phyloP scores from a whole-genome alignment of 1,140 invertebrate genomes.

The Maconellicoccus hirsutus region DNA sequence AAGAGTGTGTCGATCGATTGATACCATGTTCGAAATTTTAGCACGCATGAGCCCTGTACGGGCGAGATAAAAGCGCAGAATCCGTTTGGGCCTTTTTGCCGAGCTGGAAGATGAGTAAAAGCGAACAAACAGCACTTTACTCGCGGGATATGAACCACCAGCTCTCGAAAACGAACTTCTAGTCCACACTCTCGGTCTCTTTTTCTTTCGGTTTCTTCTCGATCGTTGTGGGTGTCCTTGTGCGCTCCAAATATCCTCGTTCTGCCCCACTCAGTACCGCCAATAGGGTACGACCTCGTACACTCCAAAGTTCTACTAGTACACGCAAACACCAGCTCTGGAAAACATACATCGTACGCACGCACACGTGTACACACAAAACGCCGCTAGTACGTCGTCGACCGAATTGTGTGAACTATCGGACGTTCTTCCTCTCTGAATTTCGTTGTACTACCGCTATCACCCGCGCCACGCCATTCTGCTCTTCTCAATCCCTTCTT shows the following conservation, averaged over 20 bases:
- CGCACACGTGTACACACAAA: constrained; percentile 16
- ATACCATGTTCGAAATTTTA: constrained; percentile 13
- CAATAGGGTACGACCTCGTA: constrained; percentile 2
- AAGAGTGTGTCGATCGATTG: constrained; percentile 13
- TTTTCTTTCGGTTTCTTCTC: constrained; percentile 12
- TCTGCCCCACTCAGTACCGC: background rate
- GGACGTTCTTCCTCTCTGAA: constrained; percentile 2
- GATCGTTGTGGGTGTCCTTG: constrained; percentile 13
- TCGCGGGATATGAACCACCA: constrained; percentile 11
- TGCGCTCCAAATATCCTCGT: constrained; percentile 14
- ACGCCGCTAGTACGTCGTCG: constrained; percentile 11
- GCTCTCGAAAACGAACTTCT: background rate
- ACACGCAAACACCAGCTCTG: background rate
- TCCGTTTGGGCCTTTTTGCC: constrained; percentile 1
- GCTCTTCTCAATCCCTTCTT: constrained; percentile 18
- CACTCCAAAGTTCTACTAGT: background rate
- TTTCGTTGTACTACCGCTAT: background rate
- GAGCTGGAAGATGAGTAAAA: constrained; percentile 12
- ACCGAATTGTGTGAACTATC: constrained; percentile 15
- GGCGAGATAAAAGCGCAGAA: constrained; percentile 14
- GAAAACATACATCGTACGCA: constrained; percentile 11
- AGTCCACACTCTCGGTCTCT: constrained; percentile 15
- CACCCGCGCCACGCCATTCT: background rate
- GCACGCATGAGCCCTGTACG: constrained; percentile 9
- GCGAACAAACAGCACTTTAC: constrained; percentile 13